Conservation (phyloP, 2,113 vertebrate genomes). For the Pituophis catenifer region DNA sequence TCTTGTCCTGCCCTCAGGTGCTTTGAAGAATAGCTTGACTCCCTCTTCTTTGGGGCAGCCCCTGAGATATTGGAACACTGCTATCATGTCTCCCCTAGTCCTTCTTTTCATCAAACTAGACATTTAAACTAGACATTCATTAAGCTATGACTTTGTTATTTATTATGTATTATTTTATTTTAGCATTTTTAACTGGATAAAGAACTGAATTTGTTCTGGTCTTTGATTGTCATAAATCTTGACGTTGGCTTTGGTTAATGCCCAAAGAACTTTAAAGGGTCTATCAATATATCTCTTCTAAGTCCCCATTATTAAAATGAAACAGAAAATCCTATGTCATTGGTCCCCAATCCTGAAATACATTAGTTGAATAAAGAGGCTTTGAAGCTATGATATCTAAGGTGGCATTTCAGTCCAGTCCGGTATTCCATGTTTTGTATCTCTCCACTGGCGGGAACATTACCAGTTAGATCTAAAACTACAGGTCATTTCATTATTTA, state of each 20-base stretch:
- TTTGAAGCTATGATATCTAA: not conserved
- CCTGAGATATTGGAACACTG: too few relatives aligned
- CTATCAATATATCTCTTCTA: not conserved
- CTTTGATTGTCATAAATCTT: not conserved
- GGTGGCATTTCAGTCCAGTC: not conserved
- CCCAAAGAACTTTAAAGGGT: not conserved
- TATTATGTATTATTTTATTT: not conserved
- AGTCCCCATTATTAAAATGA: not conserved
- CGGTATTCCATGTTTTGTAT: not conserved
- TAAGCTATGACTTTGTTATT: not conserved
- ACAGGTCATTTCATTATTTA: not conserved
- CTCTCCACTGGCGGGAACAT: not conserved
- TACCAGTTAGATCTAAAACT: not conserved
- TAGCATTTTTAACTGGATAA: not conserved
- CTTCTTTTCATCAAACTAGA: too few relatives aligned
- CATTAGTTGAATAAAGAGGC: not conserved
- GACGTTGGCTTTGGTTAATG: not conserved
- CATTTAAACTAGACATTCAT: too few relatives aligned
- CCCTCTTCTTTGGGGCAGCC: too few relatives aligned
- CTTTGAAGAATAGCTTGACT: too few relatives aligned
- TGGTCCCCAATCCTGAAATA: not conserved
- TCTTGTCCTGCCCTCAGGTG: too few relatives aligned
- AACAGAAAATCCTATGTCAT: not conserved
- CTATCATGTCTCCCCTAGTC: too few relatives aligned
- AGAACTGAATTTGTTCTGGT: not conserved